phyloP scores from a whole-genome alignment of 2,797 vertebrate genomes.

The Oophaga sylvatica region DNA sequence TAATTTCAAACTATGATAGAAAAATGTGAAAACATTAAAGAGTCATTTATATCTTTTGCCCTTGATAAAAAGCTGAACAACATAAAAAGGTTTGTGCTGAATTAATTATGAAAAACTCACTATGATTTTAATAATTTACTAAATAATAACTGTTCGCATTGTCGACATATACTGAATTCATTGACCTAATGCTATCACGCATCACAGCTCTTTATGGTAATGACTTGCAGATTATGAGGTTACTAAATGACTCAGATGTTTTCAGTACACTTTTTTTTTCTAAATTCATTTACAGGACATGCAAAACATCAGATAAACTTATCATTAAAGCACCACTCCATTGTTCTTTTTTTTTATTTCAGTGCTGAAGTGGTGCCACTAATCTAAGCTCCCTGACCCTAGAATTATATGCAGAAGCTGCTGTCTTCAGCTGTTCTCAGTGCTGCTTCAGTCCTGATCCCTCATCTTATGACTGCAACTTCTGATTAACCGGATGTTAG shows the following conservation, averaged over 20 bases:
- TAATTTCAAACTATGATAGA: background rate
- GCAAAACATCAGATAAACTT: background rate
- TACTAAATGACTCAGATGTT: background rate
- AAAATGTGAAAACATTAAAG: background rate
- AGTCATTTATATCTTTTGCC: background rate
- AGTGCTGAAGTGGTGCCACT: too few species aligned
- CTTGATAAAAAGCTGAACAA: background rate
- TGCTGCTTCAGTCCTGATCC: too few species aligned
- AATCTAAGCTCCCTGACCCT: too few species aligned
- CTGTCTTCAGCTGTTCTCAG: too few species aligned
- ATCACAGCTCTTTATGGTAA: background rate
- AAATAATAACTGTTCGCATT: conserved; percentile 9
- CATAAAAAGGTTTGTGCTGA: conserved; percentile 7
- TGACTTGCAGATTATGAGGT: background rate
- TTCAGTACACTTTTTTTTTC: background rate
- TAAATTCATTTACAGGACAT: background rate
- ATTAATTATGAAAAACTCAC: conserved; percentile 7
- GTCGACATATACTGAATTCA: background rate
- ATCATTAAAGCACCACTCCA: background rate
- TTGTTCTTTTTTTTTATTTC: too few species aligned
- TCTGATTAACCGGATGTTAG: too few species aligned
- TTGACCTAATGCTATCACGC: conserved; percentile 14
- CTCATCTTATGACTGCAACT: too few species aligned
- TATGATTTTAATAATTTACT: conserved; percentile 22
- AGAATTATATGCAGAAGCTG: too few species aligned